phyloP scores from a whole-genome alignment of 2,797 vertebrate genomes.

The Carcharodon carcharias region DNA sequence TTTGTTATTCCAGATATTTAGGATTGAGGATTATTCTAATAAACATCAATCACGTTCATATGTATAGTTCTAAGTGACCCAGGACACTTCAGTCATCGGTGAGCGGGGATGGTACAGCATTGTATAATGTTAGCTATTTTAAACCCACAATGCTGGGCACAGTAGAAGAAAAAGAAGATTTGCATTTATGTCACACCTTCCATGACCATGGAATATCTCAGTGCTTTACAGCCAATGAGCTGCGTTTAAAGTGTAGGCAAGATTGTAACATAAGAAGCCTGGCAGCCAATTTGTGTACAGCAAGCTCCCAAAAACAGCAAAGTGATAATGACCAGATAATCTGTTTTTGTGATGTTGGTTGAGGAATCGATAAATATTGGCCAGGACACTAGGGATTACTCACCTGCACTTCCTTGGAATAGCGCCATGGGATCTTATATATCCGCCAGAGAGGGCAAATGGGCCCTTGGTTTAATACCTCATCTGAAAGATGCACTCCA shows the following conservation, averaged over 20 bases:
- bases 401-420: background rate
- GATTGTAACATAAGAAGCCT: too few species aligned
- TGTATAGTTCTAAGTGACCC: background rate
- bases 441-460: background rate
- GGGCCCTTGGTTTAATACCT: background rate
- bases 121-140: background rate
- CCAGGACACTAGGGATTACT: background rate
- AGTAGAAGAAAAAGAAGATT: too few species aligned
- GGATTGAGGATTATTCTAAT: background rate
- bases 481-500: background rate
- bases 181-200: too few species aligned
- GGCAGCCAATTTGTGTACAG: too few species aligned
- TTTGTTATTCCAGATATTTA: background rate
- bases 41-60: background rate
- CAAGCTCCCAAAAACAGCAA: too few species aligned
- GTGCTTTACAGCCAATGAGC: too few species aligned
- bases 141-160: background rate
- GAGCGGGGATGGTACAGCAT: background rate
- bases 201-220: too few species aligned
- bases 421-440: background rate
- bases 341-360: background rate
- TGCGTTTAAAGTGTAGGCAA: too few species aligned
- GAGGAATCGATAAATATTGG: background rate
- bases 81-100: background rate
- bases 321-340: background rate